Percentiles rank a stretch among this genome's conserved stretches.
Conservation (phyloP, 2,888 invertebrate genomes). For the Tillus elongatus region DNA sequence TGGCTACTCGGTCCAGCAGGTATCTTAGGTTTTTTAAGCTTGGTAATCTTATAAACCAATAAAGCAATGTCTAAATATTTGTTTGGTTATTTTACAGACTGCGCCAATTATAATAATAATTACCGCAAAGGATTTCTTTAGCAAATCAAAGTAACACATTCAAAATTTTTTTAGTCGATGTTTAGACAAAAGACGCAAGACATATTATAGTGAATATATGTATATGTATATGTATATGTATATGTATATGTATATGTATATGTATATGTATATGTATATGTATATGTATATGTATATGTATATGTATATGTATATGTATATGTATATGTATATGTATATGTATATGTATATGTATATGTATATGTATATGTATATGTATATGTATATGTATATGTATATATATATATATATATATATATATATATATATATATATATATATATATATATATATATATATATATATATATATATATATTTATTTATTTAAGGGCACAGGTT, state of each 20-base stretch:
- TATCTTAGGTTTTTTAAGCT: no score
- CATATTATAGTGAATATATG: no score
- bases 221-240: no score
- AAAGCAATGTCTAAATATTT: no score
- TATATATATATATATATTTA: conserved; percentile 1
- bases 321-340: conserved; percentile 13
- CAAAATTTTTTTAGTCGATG: no score
- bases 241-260: conserved; percentile 5
- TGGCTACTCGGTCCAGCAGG: no score
- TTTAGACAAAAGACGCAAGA: no score
- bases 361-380: conserved; percentile 7
- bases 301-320: conserved; percentile 10
- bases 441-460: conserved; percentile 5
- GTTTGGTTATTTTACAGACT: no score
- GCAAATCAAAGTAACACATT: no score
- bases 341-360: conserved; percentile 13
- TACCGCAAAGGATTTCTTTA: no score
- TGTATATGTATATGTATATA: conserved; percentile 4
- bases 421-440: conserved; percentile 5
- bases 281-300: conserved; percentile 7
- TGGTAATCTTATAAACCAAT: no score
- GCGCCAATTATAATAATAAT: no score
- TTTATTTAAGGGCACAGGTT: neutral
- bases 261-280: conserved; percentile 7
- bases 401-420: conserved; percentile 5